Evolutionary conservation across 2,888 invertebrate genomes (phyloP), one percentile per base, ranked within the genome.

Genomic region (Tetranychus piercei): DNA sequence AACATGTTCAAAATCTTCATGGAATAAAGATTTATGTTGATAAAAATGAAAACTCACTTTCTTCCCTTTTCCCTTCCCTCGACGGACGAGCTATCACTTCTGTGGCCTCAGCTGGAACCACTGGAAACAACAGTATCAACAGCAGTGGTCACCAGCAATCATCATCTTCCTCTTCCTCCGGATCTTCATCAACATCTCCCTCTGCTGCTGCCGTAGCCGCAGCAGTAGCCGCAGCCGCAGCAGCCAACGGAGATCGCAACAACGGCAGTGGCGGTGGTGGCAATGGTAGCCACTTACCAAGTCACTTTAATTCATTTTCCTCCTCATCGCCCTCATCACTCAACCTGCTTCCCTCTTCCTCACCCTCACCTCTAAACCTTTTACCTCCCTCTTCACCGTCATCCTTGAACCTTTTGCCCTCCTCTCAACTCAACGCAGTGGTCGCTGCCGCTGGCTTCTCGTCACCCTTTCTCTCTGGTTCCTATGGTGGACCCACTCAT

Each of bases 1-100:
- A 95, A 82, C 96, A 96, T 83, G 94, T 91, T 44, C 95, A 96
- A 83, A 90, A 90, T 81, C 88, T 90, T 76, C 96, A 96, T 81
- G 94, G 94, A 23, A 89, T 95, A 77, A 91, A 92, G 83, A 91
- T 96, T 81, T 96, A 94, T 85, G 87, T 90, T 74, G 91, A 91
- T 80, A 74, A 76, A 22, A 70, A 44, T 69, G 71, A 73, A 22
- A 70, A 73, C 67, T 74, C 9, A 15, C 34, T 34, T 34, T 34
- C 66, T 18, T 20, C 73, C 55, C 74, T 74, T 65, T 71, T 74
- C 75, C 77, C 76, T 23, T 76, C 79, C 66, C 70, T 75, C 45
- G 72, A 65, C 76, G 71, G 77, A 75, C 67, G 78, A 75, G 34
- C 74, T 79, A 75, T 34, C 34, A 34, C 34, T 34, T 34, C 34